A percentile compares a stretch with the other conserved stretches of the same genome.
Conservation (phyloP, 2,888 invertebrate species). For the Lepidocyrtinus sp. region DNA sequence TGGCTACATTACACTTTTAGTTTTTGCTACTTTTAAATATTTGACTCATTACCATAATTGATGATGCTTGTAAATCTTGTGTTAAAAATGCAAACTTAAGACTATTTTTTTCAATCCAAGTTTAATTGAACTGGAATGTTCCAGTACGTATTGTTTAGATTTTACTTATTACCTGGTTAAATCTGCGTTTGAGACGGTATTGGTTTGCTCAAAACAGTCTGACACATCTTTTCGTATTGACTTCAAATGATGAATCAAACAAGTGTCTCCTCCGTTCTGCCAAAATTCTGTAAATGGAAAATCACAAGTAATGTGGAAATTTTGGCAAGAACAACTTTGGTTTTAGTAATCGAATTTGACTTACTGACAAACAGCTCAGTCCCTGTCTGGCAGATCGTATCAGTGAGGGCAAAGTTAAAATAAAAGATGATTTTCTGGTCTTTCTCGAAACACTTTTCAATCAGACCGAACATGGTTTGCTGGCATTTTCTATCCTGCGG, state of each 20-base stretch:
- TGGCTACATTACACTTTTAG: no score
- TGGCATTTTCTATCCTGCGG: constrained; percentile 53
- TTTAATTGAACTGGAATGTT: no score
- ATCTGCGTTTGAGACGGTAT: constrained; percentile 57
- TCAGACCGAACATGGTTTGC: constrained; percentile 53
- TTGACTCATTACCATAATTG: no score
- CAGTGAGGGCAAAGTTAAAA: constrained; percentile 63
- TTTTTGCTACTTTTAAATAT: no score
- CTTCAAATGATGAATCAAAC: constrained; percentile 56
- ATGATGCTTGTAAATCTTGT: no score
- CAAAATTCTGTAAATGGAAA: constrained; percentile 51
- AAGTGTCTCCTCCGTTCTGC: constrained; percentile 61
- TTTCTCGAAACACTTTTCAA: constrained; percentile 61
- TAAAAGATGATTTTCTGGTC: constrained; percentile 64
- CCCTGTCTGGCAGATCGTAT: constrained; percentile 59
- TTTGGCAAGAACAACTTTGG: neutral
- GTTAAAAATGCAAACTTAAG: no score
- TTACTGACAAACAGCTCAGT: constrained; percentile 56
- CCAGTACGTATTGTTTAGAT: no score
- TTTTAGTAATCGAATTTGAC: neutral
- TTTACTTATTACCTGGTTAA: constrained; percentile 54
- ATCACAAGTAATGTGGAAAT: constrained; percentile 17
- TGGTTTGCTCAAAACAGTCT: constrained; percentile 56
- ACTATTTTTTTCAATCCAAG: no score
- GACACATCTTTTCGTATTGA: constrained; percentile 57